Base-by-base conservation (phyloP, 1,140 invertebrate species). In the Teleogryllus occipitalis region DNA sequence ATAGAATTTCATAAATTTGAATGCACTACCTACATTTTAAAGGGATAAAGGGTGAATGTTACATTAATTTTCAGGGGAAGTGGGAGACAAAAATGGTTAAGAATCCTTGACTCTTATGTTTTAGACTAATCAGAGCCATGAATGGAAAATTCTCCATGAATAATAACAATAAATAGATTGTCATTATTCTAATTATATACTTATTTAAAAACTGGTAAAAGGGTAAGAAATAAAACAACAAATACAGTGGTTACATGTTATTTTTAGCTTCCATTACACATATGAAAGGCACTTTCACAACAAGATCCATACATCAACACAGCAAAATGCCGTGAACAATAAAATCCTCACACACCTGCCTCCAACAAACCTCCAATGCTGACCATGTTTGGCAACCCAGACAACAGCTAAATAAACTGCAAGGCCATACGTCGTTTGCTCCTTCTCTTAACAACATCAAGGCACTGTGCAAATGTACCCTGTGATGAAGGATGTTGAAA, bases 211-310 rank as follows among this genome's bases (percentile, higher is more conserved):
- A 39, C 27, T 39, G 27, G 27, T 39, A 39, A 39, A n/a, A 39
- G 27, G 27, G 27, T 39, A 39, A 39, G 27, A 39, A 39, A 39
- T 39, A 39, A 39, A 39, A 39, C 27, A 39, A 5, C 27, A 39
- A 39, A 2, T 39, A 39, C 27, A 2, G 10, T 65, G 54, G 54
- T 65, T 65, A 65, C 54, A 65, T 65, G 18, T 65, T 65, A 65
- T 65, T 14, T 14, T 65, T 18, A 65, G 54, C 54, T 65, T 65
- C 54, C 10, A 18, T 14, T 65, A 65, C 54, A 65, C 7, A 14
- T 65, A 65, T 65, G 54, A 65, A 65, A 65, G 54, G 54, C 54
- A 65, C 54, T 65, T 65, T 65, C 54, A 65, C 54, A 65, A 65
- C 49, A 54, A 54, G 1, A 3, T 65, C 54, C 54, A 18, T 65